Evolutionary conservation across 2,888 invertebrate species (phyloP).

Genomic region (Cheiracanthium punctorium): DNA sequence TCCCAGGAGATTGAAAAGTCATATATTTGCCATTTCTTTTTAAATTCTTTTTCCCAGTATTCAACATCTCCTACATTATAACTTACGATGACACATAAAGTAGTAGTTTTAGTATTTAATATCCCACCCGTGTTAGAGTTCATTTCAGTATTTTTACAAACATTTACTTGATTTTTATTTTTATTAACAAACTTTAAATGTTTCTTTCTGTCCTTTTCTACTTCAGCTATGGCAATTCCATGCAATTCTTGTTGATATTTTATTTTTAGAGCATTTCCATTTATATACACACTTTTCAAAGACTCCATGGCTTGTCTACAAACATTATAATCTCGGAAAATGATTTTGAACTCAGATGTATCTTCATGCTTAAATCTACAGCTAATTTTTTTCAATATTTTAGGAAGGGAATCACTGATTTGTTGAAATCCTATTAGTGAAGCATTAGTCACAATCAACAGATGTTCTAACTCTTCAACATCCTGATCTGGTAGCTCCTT

Average conservation of each 20-base stretch:
- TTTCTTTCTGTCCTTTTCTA: too few species aligned
- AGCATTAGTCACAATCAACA: conserved; percentile 41
- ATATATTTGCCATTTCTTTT: conserved; percentile 9
- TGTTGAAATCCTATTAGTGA: conserved; percentile 7
- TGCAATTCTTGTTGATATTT: neutral
- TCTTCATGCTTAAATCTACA: conserved; percentile 21
- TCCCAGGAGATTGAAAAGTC: conserved; percentile 37
- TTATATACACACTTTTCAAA: conserved; percentile 15
- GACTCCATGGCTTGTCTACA: conserved; percentile 27
- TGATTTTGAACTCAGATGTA: neutral
- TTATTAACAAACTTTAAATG: too few species aligned
- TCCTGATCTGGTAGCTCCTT: conserved; percentile 29
- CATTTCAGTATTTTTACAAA: too few species aligned
- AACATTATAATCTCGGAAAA: conserved; percentile 37
- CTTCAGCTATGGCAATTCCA: too few species aligned
- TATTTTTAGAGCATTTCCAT: conserved; percentile 4
- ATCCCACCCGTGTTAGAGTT: too few species aligned
- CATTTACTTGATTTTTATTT: too few species aligned
- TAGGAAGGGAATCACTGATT: conserved; percentile 20
- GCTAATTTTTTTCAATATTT: conserved; percentile 33
- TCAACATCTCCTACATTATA: neutral
- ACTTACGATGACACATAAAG: conserved; percentile 37
- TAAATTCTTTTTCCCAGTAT: conserved; percentile 40
- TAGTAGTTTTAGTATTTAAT: neutral
- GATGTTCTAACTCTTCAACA: neutral